phyloP scores from a whole-genome alignment of 2,797 vertebrate genomes.

The Poeciliopsis gracilis region DNA sequence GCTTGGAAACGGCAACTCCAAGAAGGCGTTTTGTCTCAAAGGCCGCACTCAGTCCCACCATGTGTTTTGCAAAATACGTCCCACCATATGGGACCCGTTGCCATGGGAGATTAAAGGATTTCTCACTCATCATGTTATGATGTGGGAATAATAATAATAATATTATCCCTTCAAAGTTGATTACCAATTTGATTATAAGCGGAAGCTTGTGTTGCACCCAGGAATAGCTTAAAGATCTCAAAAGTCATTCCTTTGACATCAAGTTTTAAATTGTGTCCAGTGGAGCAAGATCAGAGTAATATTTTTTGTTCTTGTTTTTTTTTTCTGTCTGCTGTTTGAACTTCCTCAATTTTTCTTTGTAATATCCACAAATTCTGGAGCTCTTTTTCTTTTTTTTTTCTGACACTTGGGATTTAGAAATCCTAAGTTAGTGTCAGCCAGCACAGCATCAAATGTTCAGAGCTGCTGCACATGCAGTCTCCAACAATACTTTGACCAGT shows the following conservation, averaged over 20 bases:
- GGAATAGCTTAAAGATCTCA: conserved; percentile 15
- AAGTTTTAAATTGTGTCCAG: not conserved
- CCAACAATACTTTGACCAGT: conserved; percentile 49
- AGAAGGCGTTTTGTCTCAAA: too few relatives aligned
- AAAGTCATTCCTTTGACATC: conserved; percentile 26
- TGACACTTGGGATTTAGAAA: conserved; percentile 51
- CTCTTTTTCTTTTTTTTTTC: not conserved
- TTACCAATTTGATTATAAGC: conserved; percentile 5
- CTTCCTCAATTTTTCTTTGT: conserved; percentile 34
- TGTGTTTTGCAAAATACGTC: too few relatives aligned
- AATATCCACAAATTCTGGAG: conserved; percentile 37
- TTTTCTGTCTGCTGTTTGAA: not conserved
- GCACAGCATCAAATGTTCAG: conserved; percentile 52
- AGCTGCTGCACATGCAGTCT: conserved; percentile 44
- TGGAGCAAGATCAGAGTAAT: not conserved
- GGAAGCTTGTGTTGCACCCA: not conserved
- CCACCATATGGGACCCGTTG: too few relatives aligned
- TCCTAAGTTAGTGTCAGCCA: conserved; percentile 59
- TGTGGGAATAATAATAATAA: too few relatives aligned
- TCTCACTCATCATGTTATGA: not conserved
- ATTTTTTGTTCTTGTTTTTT: not conserved
- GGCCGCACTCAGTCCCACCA: too few relatives aligned
- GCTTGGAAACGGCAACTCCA: too few relatives aligned
- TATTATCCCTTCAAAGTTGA: not conserved
- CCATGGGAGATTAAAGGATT: not conserved